Evolutionary conservation across 2,797 vertebrate genomes (phyloP).

Genomic region (Siniperca obscura): DNA sequence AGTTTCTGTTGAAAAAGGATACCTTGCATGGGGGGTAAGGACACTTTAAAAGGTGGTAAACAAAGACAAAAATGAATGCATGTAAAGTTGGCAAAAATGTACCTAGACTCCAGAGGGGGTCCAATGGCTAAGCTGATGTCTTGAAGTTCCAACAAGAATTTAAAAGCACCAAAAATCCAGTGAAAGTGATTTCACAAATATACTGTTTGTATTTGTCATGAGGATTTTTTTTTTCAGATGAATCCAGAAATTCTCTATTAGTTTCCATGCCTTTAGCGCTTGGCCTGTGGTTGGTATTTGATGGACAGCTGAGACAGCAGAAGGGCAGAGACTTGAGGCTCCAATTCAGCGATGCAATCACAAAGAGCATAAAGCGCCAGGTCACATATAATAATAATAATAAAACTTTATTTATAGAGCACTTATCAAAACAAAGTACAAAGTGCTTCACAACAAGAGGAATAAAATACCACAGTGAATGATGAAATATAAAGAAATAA

Average conservation of each 20-base stretch:
- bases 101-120: neutral
- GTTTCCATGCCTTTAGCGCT: neutral
- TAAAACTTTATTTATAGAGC: too few species aligned
- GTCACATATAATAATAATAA: neutral
- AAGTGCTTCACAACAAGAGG: too few species aligned
- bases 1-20: too few species aligned
- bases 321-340: neutral
- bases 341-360: conserved; percentile 1
- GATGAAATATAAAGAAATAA: too few species aligned
- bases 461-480: too few species aligned
- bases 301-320: conserved; percentile 8
- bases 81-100: neutral
- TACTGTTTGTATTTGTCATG: neutral
- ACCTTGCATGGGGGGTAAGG: too few species aligned
- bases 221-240: neutral
- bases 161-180: neutral
- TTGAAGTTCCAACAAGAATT: neutral
- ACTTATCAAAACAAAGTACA: too few species aligned
- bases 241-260: neutral
- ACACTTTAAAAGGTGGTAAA: too few species aligned
- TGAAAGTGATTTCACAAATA: neutral
- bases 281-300: neutral
- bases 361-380: neutral
- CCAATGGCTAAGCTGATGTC: neutral
- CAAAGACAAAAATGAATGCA: too few species aligned